Base-by-base conservation (phyloP, 2,113 vertebrate species). In the Zingel zingel region DNA sequence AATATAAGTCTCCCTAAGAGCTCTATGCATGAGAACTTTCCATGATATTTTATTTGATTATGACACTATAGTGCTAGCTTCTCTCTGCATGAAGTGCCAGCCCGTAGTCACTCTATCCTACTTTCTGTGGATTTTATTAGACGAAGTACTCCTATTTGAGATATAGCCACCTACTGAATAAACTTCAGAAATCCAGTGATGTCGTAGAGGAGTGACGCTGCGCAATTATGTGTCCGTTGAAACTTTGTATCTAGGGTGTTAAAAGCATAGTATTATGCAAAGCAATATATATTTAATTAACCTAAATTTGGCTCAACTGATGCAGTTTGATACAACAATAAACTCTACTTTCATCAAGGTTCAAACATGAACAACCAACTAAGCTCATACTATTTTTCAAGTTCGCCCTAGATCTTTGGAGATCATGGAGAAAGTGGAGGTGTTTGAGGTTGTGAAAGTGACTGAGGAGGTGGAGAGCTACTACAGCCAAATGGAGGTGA, bases 381-480 rank as follows among this genome's bases (percentile, higher is more conserved):
- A 18, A 72, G 62, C 6, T 11, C 9, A 9, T 58, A 10, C 39
- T 65, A 0, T 58, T 45, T 74, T 65, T 61, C 1, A 59, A 21
- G 14, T 66, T 74, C 13, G 54, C 57, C 47, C 6, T 51, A 74
- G 69, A 71, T 62, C 23, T 74, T 61, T 74, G 25, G 77, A 73
- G 67, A 54, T 39, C 77, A 84, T 91, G 86, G 90, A 93, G 62
- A 97, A 98, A 95, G 96, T 97, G 85, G 94, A 96, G 81, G 86
- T 96, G 1, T 98, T 95, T 79, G 96, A 98, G 87, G 97, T 97
- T 89, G 95, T 97, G 27, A 97, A 96, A 85, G 95, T 97, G 66
- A 96, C 96, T 75, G 97, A 98, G 85, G 97, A 98, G 81, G 96
- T 97, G 84, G 97, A 98, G 84, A 95, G 94, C 90, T 93, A 93